These are phyloP conservation scores for Papilio gigon DNA, from an alignment of 2,888 invertebrate genomes.

Conservation along the genomic window DNA sequence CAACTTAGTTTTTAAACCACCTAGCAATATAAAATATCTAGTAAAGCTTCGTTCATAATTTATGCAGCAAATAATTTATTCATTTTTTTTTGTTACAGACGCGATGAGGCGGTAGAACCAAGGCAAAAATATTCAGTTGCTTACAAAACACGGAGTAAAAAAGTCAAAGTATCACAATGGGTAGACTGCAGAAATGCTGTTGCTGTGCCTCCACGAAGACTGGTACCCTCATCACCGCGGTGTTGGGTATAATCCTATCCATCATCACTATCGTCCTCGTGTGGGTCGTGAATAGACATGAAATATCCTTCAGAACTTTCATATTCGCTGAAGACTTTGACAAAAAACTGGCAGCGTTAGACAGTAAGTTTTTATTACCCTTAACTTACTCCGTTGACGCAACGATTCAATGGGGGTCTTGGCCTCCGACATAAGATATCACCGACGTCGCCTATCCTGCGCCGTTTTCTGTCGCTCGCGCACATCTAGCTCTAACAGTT, in stretches of 20 bases:
- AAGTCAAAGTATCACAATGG: constrained; percentile 57
- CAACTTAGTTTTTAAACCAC: background rate
- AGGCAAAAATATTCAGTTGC: constrained; percentile 22
- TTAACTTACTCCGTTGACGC: no score
- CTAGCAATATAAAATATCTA: background rate
- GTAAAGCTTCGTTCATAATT: background rate
- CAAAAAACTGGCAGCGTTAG: constrained; percentile 82
- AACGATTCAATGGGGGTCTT: no score
- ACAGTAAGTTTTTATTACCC: constrained; percentile 78
- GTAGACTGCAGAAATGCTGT: constrained; percentile 86
- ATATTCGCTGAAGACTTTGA: constrained; percentile 85
- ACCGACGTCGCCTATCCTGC: no score
- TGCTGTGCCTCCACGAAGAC: constrained; percentile 87
- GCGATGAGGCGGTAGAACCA: constrained; percentile 47
- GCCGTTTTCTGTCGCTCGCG: no score
- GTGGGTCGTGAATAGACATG: constrained; percentile 80
- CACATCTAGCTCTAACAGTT: no score
- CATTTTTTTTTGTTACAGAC: constrained; percentile 45
- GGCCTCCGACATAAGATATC: no score
- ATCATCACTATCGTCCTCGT: constrained; percentile 86
- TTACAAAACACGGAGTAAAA: constrained; percentile 18
- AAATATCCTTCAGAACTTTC: constrained; percentile 89
- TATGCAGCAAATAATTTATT: constrained; percentile 2
- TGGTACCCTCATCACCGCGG: constrained; percentile 88
- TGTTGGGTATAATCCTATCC: constrained; percentile 88